A percentile compares a stretch with the other conserved stretches of the same genome.
Evolutionary conservation across 1,140 invertebrate species (phyloP).

Genomic region (Atta texana): DNA sequence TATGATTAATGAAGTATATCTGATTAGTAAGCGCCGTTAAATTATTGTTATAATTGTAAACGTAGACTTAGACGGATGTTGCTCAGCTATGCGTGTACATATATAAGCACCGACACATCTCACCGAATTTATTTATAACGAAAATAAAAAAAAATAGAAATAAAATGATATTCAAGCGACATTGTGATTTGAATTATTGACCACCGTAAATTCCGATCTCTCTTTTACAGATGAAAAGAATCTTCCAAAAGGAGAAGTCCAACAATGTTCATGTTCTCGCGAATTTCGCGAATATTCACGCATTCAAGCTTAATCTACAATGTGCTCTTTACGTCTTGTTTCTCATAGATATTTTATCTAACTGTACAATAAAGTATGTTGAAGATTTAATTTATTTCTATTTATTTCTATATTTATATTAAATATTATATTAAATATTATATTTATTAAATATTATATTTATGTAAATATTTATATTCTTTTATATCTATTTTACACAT

Average conservation of each 20-base stretch:
- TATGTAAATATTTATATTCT: no score
- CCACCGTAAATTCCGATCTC: not conserved
- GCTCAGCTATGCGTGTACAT: conserved; percentile 59
- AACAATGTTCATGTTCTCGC: no score
- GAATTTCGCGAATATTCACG: no score
- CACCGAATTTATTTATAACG: conserved; percentile 67
- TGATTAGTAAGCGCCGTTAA: conserved; percentile 63
- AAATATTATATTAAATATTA: no score
- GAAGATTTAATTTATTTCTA: no score
- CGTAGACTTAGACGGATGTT: not conserved
- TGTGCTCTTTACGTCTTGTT: no score
- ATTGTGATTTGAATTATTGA: conserved; percentile 3
- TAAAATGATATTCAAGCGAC: conserved; percentile 60
- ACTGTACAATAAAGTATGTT: no score
- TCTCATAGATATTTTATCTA: no score
- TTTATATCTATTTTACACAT: no score
- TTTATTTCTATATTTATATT: no score
- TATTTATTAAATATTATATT: no score
- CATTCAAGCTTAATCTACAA: not conserved
- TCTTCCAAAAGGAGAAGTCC: not conserved
- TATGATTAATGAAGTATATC: conserved; percentile 17
- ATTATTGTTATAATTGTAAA: conserved; percentile 70
- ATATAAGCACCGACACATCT: conserved; percentile 6
- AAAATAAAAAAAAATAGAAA: conserved; percentile 46
- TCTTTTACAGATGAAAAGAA: not conserved